Base-by-base conservation (phyloP, 2,113 vertebrate species). In the Ceyx margarethae region DNA sequence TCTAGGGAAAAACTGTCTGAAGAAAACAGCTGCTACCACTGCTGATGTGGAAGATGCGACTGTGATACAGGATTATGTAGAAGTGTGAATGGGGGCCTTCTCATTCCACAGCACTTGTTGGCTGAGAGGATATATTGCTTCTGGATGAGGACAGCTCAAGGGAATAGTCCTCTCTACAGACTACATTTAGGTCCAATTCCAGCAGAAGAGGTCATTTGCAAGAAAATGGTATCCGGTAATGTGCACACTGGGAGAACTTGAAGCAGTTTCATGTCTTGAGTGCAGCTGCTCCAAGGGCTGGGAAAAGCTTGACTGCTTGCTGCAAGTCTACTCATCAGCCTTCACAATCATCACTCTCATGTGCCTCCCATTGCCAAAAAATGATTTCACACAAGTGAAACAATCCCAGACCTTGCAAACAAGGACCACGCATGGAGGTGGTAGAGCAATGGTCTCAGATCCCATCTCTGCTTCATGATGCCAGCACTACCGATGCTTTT, bases 321-420 rank as follows among this genome's bases (percentile, higher is more conserved):
- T 74, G 25, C 2, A 20, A 46, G 16, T 29, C 48, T 91, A n/a
- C n/a, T 48, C 7, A 2, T 42, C 85, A 73, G 17, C 60, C 33
- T 65, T 50, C 3, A 3, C 3, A 3, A 46, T 23, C 0, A 0
- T 21, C 3, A 0, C 43, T 58, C 71, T 21, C 25, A 82, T 0
- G 0, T n/a, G 67, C 50, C 13, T 42, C 66, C 43, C 0, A 0
- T 4, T 26, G 26, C 35, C 1, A 3, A 78, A 62, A 46, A 17
- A 1, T 0, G 0, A 64, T 29, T 60, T 54, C 35, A 66, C 21
- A 31, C 3, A 10, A 68, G 15, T 29, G 13, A 60, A 86, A 19
- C 43, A 72, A 53, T 2, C 12, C 28, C 61, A 78, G 19, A 56
- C 4, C 10, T 67, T 57, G 65, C 43, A 50, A 64, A 50, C 10